These are phyloP conservation scores for Diadegma fenestrale DNA, from an alignment of 2,888 invertebrate genomes.

Conservation along the genomic window DNA sequence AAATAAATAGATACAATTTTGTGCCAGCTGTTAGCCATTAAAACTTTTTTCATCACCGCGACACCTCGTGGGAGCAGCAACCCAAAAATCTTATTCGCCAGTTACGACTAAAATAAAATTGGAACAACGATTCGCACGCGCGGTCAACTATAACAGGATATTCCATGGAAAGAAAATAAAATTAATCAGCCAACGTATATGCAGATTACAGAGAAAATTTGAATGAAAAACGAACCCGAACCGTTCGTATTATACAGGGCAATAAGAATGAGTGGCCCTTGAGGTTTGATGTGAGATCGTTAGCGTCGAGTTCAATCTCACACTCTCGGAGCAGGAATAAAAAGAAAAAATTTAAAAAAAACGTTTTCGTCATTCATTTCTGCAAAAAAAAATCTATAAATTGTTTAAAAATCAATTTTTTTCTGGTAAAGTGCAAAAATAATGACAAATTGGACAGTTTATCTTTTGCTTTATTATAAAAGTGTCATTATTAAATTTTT, in stretches of 20 bases:
- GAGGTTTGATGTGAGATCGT: slow-evolving; percentile 2
- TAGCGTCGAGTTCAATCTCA: background rate
- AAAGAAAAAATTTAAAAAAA: background rate
- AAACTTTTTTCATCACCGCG: slow-evolving; percentile 18
- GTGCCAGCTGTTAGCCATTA: slow-evolving; percentile 1
- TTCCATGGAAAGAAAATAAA: background rate
- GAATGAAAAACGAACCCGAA: background rate
- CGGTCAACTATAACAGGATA: background rate
- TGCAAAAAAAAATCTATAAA: background rate
- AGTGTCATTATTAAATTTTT: background rate
- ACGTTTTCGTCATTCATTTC: background rate
- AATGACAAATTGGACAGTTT: background rate
- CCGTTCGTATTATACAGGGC: background rate
- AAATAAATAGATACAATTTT: slow-evolving; percentile 1
- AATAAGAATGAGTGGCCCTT: slow-evolving; percentile 7
- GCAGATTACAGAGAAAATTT: background rate
- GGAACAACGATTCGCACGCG: background rate
- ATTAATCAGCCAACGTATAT: background rate
- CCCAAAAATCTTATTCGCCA: background rate
- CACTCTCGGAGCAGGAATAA: background rate
- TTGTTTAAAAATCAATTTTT: no score
- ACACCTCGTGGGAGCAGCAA: slow-evolving; percentile 8
- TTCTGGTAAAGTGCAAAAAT: background rate
- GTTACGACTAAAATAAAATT: slow-evolving; percentile 4
- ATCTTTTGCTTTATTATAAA: background rate